These are phyloP conservation scores for Antechinus flavipes DNA, from an alignment of 2,113 vertebrate species.

Conservation along the genomic window DNA sequence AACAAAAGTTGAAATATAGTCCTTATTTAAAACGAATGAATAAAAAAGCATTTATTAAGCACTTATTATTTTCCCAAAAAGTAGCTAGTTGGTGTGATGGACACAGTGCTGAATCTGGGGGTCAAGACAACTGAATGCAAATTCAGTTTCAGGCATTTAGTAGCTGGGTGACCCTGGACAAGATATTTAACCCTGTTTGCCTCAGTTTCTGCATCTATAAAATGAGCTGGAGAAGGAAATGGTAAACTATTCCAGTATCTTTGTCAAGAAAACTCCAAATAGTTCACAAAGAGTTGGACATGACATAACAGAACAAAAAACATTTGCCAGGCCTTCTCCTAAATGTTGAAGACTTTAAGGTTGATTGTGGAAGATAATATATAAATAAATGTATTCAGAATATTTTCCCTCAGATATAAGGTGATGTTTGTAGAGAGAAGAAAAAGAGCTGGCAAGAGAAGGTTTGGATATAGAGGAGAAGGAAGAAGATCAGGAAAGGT, in stretches of 20 bases:
- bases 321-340: neutral
- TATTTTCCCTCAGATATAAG: neutral
- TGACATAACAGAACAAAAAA: neutral
- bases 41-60: neutral
- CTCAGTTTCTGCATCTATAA: neutral
- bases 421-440: neutral
- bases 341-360: neutral
- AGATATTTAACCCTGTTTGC: neutral
- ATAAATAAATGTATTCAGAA: neutral
- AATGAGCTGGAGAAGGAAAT: neutral
- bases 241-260: neutral
- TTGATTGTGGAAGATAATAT: neutral
- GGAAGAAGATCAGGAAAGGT: neutral
- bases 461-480: neutral
- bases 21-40: neutral
- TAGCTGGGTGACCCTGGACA: neutral
- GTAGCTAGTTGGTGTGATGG: neutral
- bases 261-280: neutral
- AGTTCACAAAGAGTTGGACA: no score
- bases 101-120: neutral
- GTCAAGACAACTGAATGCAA: neutral
- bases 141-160: neutral
- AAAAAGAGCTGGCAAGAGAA: neutral
- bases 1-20: neutral
- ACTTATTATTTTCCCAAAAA: neutral